Evolutionary conservation across 1,140 invertebrate genomes (phyloP).

Genomic region (Drosophila santomea): DNA sequence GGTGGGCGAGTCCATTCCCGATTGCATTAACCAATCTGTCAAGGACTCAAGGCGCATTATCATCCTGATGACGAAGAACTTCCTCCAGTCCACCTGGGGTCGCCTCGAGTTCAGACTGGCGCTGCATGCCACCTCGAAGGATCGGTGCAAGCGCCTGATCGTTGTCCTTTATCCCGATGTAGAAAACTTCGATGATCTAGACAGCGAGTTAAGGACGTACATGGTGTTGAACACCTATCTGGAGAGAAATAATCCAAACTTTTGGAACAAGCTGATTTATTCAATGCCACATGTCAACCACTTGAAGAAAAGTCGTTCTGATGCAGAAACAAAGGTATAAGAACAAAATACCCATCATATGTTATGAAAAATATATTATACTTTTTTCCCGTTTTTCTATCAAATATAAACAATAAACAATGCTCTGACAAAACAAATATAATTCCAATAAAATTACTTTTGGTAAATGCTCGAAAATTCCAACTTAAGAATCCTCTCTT

Average conservation of each 20-base stretch:
- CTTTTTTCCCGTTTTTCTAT: no score
- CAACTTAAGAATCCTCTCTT: no score
- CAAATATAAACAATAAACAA: no score
- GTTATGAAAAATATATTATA: no score
- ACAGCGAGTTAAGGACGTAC: slow-evolving; percentile 21
- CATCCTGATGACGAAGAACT: slow-evolving; percentile 35
- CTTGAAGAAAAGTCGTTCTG: not conserved
- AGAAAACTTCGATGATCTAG: slow-evolving; percentile 30
- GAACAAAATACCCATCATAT: not conserved
- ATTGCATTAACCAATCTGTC: slow-evolving; percentile 26
- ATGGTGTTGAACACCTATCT: slow-evolving; percentile 43
- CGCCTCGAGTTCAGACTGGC: slow-evolving; percentile 30
- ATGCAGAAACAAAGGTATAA: not conserved
- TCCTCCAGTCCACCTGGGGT: slow-evolving; percentile 30
- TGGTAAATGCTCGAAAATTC: no score
- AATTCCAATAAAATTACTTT: no score
- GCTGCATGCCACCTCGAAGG: slow-evolving; percentile 24
- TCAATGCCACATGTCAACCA: slow-evolving; percentile 25
- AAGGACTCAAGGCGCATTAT: slow-evolving; percentile 30
- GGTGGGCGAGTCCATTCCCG: slow-evolving; percentile 22
- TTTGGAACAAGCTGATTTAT: slow-evolving; percentile 40
- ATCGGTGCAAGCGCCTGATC: slow-evolving; percentile 38
- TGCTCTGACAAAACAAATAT: no score
- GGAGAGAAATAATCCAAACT: slow-evolving; percentile 17
- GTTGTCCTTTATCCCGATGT: slow-evolving; percentile 42